Base-by-base conservation (phyloP, 2,888 invertebrate species). In the Synergus gifuensis region DNA sequence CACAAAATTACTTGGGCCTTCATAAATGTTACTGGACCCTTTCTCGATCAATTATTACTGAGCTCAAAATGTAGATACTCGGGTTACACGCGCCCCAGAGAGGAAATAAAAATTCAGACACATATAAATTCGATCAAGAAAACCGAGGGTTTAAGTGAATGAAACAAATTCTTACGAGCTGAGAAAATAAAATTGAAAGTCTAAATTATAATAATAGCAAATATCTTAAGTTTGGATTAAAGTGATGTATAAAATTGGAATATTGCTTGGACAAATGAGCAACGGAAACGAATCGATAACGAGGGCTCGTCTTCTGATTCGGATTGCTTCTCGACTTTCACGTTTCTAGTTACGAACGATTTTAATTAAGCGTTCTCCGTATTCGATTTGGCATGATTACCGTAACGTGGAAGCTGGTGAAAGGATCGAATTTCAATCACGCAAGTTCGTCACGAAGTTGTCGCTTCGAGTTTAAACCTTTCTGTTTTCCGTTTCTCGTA, bases 371-470 rank as follows among this genome's bases (percentile, higher is more conserved):
- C 78, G 79, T 81, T 82, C 58, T 66, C 78, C 76, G 77, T 78
- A 76, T 79, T 81, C 78, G 76, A 79, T 77, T 77, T 81, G 62
- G 78, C 54, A 79, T 54, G 81, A 82, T 82, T 77, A 73, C 76
- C 60, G 78, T 76, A 69, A 80, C 76, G 69, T 69, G 73, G 73
- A 77, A 63, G 67, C 77, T 28, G 66, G 77, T 66, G 82, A 83
- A 81, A 83, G 79, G 81, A 83, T 83, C 80, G 69, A 69, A 76
- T 83, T 83, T 81, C 83, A 67, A 81, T 81, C 64, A 79, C 76
- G 63, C 79, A 80, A 77, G 73, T 76, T 78, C 77, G 77, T 60
- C 73, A 46, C 46, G 79, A 79, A 73, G 49, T 73, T 73, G 73
- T 73, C 73, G 73, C 36, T 73, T 58, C 22, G 36, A 63, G 63